Conservation (phyloP, 2,113 vertebrate genomes). For the Podocnemis expansa region DNA sequence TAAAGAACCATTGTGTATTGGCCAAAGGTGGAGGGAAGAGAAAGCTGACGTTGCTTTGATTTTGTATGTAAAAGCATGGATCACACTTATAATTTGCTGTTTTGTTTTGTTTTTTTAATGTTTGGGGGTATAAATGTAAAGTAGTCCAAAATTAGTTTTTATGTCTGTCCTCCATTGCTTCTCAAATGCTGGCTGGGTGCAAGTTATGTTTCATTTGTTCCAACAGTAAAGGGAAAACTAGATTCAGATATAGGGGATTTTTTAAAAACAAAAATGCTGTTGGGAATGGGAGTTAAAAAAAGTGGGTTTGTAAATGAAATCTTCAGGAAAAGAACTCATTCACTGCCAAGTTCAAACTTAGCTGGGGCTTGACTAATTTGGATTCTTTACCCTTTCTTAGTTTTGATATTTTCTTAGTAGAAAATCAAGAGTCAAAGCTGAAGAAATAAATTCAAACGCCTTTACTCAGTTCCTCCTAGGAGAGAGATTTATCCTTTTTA, state of each 20-base stretch:
- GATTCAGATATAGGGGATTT: not conserved
- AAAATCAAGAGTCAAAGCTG: not conserved
- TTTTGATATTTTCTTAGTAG: not conserved
- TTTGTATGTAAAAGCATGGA: slow-evolving; percentile 43
- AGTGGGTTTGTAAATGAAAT: not conserved
- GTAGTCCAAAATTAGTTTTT: slow-evolving; percentile 16
- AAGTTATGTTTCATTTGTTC: slow-evolving; percentile 38
- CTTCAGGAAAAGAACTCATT: not conserved
- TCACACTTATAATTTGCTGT: slow-evolving; percentile 10
- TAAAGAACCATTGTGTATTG: slow-evolving; percentile 35
- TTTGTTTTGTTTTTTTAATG: not conserved
- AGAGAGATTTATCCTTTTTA: not conserved
- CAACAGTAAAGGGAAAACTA: not conserved
- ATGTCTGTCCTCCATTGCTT: slow-evolving; percentile 26
- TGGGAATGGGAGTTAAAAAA: not conserved
- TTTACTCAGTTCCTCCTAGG: not conserved
- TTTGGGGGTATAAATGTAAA: slow-evolving; percentile 43
- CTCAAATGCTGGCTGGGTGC: slow-evolving; percentile 3
- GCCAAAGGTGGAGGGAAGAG: not conserved
- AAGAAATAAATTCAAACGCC: slow-evolving; percentile 3
- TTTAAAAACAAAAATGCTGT: not conserved
- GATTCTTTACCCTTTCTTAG: not conserved
- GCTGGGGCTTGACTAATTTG: not conserved
- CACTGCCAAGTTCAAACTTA: not conserved
- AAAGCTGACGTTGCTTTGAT: slow-evolving; percentile 28